Evolutionary conservation across 2,113 vertebrate species (phyloP).

Genomic region (Mobula birostris): DNA sequence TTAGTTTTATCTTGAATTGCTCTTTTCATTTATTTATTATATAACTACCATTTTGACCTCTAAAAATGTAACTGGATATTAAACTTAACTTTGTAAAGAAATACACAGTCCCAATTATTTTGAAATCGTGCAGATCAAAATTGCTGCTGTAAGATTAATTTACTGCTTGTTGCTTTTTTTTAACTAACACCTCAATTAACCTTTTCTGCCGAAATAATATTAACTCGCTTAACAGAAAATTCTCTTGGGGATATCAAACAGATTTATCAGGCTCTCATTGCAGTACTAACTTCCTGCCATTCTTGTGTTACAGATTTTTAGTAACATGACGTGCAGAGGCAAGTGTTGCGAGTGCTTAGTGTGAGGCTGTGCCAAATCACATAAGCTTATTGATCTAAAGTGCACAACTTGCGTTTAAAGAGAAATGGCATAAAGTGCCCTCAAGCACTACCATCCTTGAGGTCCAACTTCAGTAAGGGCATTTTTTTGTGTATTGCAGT

Average conservation of each 20-base stretch:
- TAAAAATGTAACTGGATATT: neutral
- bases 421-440: neutral
- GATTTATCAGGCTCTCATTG: neutral
- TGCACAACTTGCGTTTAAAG: too few species aligned
- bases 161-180: neutral
- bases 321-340: neutral
- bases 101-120: neutral
- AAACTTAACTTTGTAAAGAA: neutral
- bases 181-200: neutral
- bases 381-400: neutral
- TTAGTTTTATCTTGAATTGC: slow-evolving; percentile 22
- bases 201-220: slow-evolving; percentile 12
- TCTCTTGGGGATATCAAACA: neutral
- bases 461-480: neutral
- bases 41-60: slow-evolving; percentile 11
- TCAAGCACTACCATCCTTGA: neutral
- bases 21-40: slow-evolving; percentile 23
- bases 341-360: too few species aligned
- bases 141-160: slow-evolving; percentile 18
- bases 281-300: neutral
- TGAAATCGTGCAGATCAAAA: neutral
- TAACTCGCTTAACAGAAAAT: slow-evolving; percentile 15
- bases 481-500: neutral
- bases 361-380: neutral
- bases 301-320: neutral